Base-by-base conservation (phyloP, 64 coral and sea anemone genomes). In the Actinia tenebrosa region DNA sequence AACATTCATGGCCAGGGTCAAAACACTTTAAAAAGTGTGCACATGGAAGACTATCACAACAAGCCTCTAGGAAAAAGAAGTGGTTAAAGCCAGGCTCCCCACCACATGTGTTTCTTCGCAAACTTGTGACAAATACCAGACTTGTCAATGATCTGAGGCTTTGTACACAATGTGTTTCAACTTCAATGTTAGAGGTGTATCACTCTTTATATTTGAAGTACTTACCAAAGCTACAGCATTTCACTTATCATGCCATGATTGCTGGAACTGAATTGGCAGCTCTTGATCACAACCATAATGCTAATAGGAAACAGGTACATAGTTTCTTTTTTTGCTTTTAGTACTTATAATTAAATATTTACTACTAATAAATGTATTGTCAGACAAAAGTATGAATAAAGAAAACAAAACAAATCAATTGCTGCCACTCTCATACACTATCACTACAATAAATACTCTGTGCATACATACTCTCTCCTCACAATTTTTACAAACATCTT, bases 141-240 rank as follows among this genome's bases (percentile, higher is more conserved):
- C 14, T 0, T 86, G n/a, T n/a, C 8, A 86, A 86, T 26, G 59
- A 86, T 86, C 68, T 86, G 61, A 45, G 45, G 14, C 55, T 55
- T 55, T 56, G 47, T 27, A 84, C 83, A n/a, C 46, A 84, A 15
- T 84, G 64, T 90, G 89, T 91, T 15, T 53, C 68, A 26, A 87
- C 89, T 3, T 80, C 89, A 25, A 50, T 86, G 44, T 77, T 91
- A n/a, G 89, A 91, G 18, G 85, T 87, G 7, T 87, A 91, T 62
- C 89, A 91, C 53, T 87, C 84, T 3, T 25, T 91, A 5, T 91
- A 91, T 47, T 83, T 91, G 1, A 91, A 91, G 77, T 91, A 91
- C 45, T 47, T 91, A 9, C 89, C 84, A 0, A 91, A 91, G 26
- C 62, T 64, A 27, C 43, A 59, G 22, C 89, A 91, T 46, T 91